Conservation (phyloP, 2,797 vertebrate species). For the Tragopan temminckii region DNA sequence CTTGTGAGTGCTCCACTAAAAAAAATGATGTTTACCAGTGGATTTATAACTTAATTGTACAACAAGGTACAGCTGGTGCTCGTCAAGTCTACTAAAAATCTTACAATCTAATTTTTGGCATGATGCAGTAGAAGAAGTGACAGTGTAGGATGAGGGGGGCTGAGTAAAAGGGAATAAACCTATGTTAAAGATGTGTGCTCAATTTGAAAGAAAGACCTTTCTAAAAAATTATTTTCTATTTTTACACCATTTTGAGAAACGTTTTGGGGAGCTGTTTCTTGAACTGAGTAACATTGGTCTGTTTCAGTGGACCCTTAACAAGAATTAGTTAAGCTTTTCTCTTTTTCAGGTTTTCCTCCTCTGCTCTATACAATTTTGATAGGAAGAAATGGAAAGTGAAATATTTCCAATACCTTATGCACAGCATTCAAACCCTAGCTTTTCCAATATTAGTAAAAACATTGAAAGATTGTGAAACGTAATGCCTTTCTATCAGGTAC, state of each 20-base stretch:
- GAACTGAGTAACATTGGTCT: neutral
- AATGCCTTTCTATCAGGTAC: neutral
- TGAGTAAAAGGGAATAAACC: neutral
- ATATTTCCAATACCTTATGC: neutral
- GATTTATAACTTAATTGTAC: neutral
- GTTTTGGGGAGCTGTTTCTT: neutral
- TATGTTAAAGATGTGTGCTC: neutral
- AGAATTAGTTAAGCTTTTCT: neutral
- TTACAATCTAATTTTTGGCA: neutral
- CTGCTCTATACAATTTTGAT: neutral
- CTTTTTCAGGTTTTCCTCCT: neutral
- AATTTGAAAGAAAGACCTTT: neutral
- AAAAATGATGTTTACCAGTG: neutral
- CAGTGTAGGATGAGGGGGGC: neutral
- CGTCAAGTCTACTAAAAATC: neutral
- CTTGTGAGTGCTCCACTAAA: rapidly evolving
- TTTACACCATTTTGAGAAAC: neutral
- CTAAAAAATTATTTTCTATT: rapidly evolving
- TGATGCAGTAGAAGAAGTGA: neutral
- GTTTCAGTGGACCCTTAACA: neutral
- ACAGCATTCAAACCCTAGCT: neutral
- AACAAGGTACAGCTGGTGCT: neutral
- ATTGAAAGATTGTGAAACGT: neutral
- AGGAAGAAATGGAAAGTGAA: neutral
- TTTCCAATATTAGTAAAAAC: neutral